Base-by-base conservation (phyloP, 2,888 invertebrate genomes). In the Epicampocera succincta region DNA sequence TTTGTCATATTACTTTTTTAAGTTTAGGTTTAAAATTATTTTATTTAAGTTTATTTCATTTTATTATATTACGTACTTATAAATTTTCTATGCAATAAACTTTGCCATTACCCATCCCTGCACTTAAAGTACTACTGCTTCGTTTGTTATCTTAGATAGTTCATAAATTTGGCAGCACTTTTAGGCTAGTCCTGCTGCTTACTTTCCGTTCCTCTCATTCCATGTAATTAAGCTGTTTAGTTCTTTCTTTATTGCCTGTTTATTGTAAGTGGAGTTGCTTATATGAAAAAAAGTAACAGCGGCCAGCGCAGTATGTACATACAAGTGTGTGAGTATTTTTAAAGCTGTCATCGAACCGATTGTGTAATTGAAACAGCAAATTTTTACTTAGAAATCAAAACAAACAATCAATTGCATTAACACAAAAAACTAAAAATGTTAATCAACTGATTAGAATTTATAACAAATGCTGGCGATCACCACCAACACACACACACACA, bases 381-480 rank as follows among this genome's bases (percentile, higher is more conserved):
- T 2, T 13, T 40, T 54, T 65, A 12, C 6, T 17, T 3, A 6
- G 15, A 25, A 40, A 38, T 8, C 33, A 33, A 33, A 6, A n/a
- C n/a, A n/a, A 9, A 5, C 6, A 33, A 21, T 12, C 3, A 19
- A 8, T 48, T 17, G 33, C 33, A n/a, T 12, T 9, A 44, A 48
- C 9, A 38, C 33, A 65, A 50, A 33, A 9, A 52, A 66, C 3
- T 52, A 66, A 66, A 66, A 66, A 42, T 66, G 66, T 52, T 66
- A 66, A 66, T 54, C 40, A 79, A 72, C 72, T 79, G 66, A 79
- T 79, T 73, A 79, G 54, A 73, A 68, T 73, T 79, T 79, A 79
- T 68, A 46, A 17, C 78, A 79, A 78, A 56, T 38, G 25, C 29
- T 29, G 17, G 40, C 11, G 25, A 61, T 68, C 54, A 48, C 6